These are phyloP conservation scores for Eupithecia pulchellata DNA, from an alignment of 2,888 invertebrate species.

Conservation along the genomic window DNA sequence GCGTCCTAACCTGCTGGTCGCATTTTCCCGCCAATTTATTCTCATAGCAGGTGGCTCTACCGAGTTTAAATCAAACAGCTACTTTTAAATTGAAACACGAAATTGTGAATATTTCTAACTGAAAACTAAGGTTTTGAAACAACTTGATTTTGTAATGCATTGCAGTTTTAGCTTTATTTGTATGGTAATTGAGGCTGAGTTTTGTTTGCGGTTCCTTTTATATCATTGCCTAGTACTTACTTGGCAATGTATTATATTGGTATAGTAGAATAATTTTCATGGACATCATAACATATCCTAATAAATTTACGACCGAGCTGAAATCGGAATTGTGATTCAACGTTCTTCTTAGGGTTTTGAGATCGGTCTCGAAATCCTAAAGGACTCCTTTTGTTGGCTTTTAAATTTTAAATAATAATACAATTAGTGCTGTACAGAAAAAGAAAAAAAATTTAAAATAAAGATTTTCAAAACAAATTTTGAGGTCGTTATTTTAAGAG, in stretches of 20 bases:
- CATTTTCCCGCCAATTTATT: slow-evolving; percentile 63
- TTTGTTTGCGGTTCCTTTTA: background rate
- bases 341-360: no score
- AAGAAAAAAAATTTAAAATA: no score
- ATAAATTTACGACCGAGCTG: no score
- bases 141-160: background rate
- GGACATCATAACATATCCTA: background rate
- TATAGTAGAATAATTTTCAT: background rate
- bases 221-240: background rate
- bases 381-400: no score
- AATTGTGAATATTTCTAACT: slow-evolving; percentile 26
- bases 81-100: slow-evolving; percentile 24
- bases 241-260: background rate
- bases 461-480: no score
- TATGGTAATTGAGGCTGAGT: background rate
- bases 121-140: slow-evolving; percentile 2
- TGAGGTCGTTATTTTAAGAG: no score
- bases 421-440: no score
- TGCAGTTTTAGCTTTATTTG: background rate
- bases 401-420: no score
- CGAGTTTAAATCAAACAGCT: slow-evolving; percentile 41
- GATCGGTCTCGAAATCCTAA: no score
- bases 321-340: background rate
- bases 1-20: slow-evolving; percentile 42
- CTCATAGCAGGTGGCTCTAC: slow-evolving; percentile 63